Base-by-base conservation (phyloP, 2,888 invertebrate species). In the Noctua pronuba region DNA sequence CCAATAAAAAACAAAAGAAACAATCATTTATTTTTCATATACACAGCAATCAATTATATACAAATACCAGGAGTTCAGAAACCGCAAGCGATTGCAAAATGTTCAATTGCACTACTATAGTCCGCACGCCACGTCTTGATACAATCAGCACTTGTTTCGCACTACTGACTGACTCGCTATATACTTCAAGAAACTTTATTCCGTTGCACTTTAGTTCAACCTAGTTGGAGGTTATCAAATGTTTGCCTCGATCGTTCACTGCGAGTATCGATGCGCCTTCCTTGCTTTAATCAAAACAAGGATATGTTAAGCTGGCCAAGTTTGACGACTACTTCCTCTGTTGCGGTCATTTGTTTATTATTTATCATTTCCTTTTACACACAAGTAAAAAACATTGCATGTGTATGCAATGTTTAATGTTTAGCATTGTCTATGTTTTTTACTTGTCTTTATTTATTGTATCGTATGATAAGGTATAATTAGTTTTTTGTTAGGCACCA, bases 61-160 rank as follows among this genome's bases (percentile, higher is more conserved):
- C 75, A 88, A 87, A 74, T 91, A 94, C 92, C 88, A 93, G 92
- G 92, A 82, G 72, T 68, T 78, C 90, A 93, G 90, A 89, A 88
- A 66, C 67, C 55, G 44, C 76, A 79, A 88, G 85, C 69, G 83
- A 79, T 86, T 52, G 62, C 75, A 70, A 28, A 72, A 44, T 69
- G 64, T 55, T 74, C 72, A 67, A 67, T 78, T 79, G 80, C 66
- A 80, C n/a, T 66, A 79, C 38, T 77, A 49, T 87, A 91, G 79
- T 74, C 74, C 85, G 89, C 83, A 72, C 88, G 78, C 85, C 82
- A 91, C 92, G 91, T 93, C 92, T 94, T 92, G 92, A 93, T 92
- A 89, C 88, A 91, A 90, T 90, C 83, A 55, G 58, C 68, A 77
- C 73, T 81, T 75, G 58, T 68, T 71, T 62, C 41, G 55, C 90